Percentiles rank a stretch among this genome's conserved stretches.
phyloP scores from a whole-genome alignment of 2,888 invertebrate species.

The Heterodera filipjevi region DNA sequence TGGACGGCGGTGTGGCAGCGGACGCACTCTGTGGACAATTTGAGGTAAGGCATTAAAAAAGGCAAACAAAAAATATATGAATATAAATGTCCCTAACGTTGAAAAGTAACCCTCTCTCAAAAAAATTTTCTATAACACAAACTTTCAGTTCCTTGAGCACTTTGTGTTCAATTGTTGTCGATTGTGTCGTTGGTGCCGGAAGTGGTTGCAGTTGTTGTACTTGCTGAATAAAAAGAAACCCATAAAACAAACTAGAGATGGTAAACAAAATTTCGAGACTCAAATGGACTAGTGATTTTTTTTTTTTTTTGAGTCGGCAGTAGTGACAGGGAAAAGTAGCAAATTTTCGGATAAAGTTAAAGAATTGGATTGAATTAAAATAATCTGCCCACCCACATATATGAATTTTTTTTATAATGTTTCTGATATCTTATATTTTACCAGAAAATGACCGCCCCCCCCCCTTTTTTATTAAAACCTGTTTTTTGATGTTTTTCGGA shows the following conservation, averaged over 20 bases:
- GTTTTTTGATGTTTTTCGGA: not conserved
- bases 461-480: too few relatives aligned
- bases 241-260: not conserved
- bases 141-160: conserved; percentile 8
- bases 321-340: not conserved
- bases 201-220: not conserved
- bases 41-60: not conserved
- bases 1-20: conserved; percentile 33
- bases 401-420: too few relatives aligned
- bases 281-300: not conserved
- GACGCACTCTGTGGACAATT: not conserved
- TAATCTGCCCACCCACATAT: too few relatives aligned
- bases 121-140: not conserved
- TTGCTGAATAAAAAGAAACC: not conserved
- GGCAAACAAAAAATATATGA: not conserved
- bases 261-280: too few relatives aligned
- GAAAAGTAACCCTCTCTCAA: not conserved
- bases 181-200: not conserved
- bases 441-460: not conserved
- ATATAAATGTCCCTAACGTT: not conserved
- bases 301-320: too few relatives aligned
- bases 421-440: not conserved
- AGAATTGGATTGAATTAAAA: too few relatives aligned
- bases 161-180: not conserved
- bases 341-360: too few relatives aligned